Evolutionary conservation across 2,797 vertebrate genomes (phyloP), one percentile per base, ranked within the genome.

Genomic region (Alauda arvensis): DNA sequence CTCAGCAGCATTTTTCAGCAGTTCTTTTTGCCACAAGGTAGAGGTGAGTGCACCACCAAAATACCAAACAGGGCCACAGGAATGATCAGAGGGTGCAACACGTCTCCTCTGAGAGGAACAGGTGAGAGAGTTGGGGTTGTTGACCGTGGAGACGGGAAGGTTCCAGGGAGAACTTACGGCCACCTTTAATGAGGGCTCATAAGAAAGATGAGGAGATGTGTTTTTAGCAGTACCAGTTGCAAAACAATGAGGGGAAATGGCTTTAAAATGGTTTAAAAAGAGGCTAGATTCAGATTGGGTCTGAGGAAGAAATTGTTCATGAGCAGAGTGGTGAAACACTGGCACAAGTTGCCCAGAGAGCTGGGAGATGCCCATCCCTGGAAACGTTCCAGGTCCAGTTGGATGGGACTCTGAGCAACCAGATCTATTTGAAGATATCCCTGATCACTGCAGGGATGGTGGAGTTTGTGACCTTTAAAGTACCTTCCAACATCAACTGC

Each of bases 131-230:
- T 0, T 69, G 23, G 18, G 6, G 8, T 6, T 60, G 33, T 61
- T 61, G 52, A 61, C 3, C 51, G 31, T 52, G 17, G 20, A 52
- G 33, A 55, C 45, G 17, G 23, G 33, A 34, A 45, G 20, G 49
- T 14, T 31, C 3, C 6, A 0, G 8, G 10, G 14, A 63, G 18
- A 63, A 23, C 19, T 8, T 49, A 14, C 13, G 7, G 40, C 0
- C 1, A 57, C 34, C 46, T 33, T 42, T 8, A 40, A 15, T 15
- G 39, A 40, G 39, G 49, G 11, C 29, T 52, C 31, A 19, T 18
- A 31, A 52, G 49, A 52, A 31, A 31, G 28, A 52, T 31, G 28
- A 11, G 49, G 49, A 31, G 10, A 12, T 28, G 8, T 52, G 39
- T 17, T 52, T 12, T 31, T 12, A 52, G 49, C 29, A 31, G 29